Conservation (phyloP, 2,888 invertebrate species). For the Caenorhabditis becei region DNA sequence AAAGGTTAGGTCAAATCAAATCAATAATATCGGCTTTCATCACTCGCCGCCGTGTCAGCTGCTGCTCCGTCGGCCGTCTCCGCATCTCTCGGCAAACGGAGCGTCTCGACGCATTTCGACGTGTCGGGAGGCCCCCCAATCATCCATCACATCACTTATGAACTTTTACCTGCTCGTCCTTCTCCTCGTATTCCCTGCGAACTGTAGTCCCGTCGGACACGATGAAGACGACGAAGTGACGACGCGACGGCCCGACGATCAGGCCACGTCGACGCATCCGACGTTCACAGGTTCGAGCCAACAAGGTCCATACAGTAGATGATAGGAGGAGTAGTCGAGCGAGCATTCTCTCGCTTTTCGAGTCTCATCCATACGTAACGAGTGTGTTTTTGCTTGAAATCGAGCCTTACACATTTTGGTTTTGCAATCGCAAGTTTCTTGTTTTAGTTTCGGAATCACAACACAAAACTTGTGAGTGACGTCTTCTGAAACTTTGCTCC, state of each 20-base stretch:
- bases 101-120: conserved; percentile 33
- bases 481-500: too few relatives aligned
- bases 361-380: not conserved
- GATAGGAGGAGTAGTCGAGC: conserved; percentile 1
- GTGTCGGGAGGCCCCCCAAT: conserved; percentile 30
- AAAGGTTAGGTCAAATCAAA: conserved; percentile 45
- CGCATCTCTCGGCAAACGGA: not conserved
- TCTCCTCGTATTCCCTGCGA: not conserved
- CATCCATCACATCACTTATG: conserved; percentile 42
- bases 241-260: not conserved
- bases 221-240: conserved; percentile 7
- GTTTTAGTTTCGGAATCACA: too few relatives aligned
- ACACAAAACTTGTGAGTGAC: too few relatives aligned
- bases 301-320: conserved; percentile 51
- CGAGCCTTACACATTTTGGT: not conserved
- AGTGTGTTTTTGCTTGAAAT: not conserved
- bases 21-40: conserved; percentile 44
- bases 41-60: conserved; percentile 43
- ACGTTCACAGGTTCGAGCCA: conserved; percentile 61
- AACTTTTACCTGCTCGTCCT: conserved; percentile 28
- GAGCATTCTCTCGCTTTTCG: not conserved
- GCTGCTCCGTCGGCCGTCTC: not conserved
- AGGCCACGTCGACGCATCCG: conserved; percentile 43
- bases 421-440: not conserved
- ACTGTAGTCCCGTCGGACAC: conserved; percentile 20